A percentile compares a stretch with the other conserved stretches of the same genome.
These are phyloP conservation scores for Microplitis manilae DNA, from an alignment of 2,888 invertebrate genomes.

Conservation along the genomic window DNA sequence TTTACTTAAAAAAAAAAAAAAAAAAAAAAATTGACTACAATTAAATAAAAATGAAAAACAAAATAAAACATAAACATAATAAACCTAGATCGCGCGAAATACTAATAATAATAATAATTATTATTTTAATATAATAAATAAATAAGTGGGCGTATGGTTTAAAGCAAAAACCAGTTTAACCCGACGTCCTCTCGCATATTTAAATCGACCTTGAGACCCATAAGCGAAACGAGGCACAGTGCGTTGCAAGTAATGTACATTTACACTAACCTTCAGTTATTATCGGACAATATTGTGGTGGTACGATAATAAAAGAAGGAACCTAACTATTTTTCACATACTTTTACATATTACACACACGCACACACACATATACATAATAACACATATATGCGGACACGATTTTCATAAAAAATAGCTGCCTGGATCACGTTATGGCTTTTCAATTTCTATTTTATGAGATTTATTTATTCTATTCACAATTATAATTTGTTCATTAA, in stretches of 20 bases:
- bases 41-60: neutral
- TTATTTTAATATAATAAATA: neutral
- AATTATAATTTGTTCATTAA: slow-evolving; percentile 11
- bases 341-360: slow-evolving; percentile 22
- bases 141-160: slow-evolving; percentile 4
- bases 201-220: slow-evolving; percentile 44
- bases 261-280: slow-evolving; percentile 37
- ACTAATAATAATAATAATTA: neutral
- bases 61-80: neutral
- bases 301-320: slow-evolving; percentile 18
- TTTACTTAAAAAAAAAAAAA: neutral
- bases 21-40: neutral
- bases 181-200: slow-evolving; percentile 15
- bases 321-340: slow-evolving; percentile 37
- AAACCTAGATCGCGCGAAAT: neutral
- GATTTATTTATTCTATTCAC: neutral
- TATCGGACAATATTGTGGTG: slow-evolving; percentile 16
- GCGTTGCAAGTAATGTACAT: slow-evolving; percentile 50
- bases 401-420: slow-evolving; percentile 37
- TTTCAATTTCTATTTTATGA: slow-evolving; percentile 19
- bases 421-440: slow-evolving; percentile 28
- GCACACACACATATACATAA: slow-evolving; percentile 42
- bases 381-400: slow-evolving; percentile 42
- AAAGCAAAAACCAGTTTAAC: neutral
- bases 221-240: slow-evolving; percentile 50